Percentiles rank a stretch among this genome's conserved stretches.
Evolutionary conservation across 2,113 vertebrate genomes (phyloP).

Genomic region (Sorex araneus): DNA sequence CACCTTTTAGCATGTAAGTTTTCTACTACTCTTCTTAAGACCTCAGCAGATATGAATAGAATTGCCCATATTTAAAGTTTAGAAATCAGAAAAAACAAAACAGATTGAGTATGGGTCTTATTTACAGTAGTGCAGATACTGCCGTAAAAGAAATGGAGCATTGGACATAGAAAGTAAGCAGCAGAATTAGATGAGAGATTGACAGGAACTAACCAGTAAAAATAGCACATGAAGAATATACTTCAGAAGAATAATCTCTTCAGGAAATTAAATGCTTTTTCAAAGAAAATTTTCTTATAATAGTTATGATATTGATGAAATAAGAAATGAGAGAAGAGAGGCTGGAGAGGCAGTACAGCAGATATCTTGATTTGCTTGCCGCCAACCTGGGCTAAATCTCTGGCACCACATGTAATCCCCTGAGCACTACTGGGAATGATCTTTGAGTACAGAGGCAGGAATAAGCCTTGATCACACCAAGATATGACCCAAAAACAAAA

Average conservation of each 20-base stretch:
- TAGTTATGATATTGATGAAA: neutral
- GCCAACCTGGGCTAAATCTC: no score
- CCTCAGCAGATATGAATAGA: neutral
- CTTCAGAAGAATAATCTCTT: constrained; percentile 19
- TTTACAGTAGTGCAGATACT: neutral
- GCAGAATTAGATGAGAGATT: neutral
- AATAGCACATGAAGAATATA: neutral
- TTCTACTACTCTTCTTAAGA: constrained; percentile 2
- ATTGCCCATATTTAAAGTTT: neutral
- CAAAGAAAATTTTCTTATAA: constrained; percentile 3
- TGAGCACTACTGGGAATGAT: no score
- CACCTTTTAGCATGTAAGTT: constrained; percentile 5
- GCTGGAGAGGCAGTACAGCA: no score
- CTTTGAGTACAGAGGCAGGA: no score
- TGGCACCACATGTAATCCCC: no score
- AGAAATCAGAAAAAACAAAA: constrained; percentile 36
- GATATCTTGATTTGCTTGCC: no score
- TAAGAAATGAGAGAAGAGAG: neutral
- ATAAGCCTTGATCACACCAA: no score
- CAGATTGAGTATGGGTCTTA: neutral
- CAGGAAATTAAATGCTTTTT: constrained; percentile 6
- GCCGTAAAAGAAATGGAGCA: constrained; percentile 3
- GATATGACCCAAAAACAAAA: no score
- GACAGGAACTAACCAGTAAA: neutral
- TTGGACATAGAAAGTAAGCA: neutral